Conservation (phyloP, 2,113 vertebrate species). For the Melanerpes formicivorus region DNA sequence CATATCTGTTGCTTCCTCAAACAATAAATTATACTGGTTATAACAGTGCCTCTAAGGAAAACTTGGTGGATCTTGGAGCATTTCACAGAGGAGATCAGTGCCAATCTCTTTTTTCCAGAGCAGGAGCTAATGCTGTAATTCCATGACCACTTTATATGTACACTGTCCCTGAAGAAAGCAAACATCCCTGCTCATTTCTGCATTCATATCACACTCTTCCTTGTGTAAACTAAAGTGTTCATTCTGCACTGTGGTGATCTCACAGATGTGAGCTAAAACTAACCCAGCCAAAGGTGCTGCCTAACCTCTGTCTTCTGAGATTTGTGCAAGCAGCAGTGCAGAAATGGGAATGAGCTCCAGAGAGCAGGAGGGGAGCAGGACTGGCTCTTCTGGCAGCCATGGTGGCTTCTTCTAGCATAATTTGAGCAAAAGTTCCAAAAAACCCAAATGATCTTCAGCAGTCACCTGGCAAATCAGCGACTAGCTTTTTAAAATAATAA, state of each 20-base stretch:
- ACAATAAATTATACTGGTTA: not conserved
- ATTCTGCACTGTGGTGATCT: not conserved
- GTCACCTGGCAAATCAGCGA: not conserved
- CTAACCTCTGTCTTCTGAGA: not conserved
- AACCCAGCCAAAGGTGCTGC: not conserved
- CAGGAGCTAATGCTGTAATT: not conserved
- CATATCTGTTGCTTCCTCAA: not conserved
- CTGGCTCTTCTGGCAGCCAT: not conserved
- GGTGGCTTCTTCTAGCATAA: not conserved
- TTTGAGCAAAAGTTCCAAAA: not conserved
- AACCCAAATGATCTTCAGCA: not conserved
- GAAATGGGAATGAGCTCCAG: not conserved
- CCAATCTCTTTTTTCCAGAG: not conserved
- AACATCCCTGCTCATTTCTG: not conserved
- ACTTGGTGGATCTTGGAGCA: not conserved
- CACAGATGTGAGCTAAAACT: not conserved
- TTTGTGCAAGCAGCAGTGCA: not conserved
- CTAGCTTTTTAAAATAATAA: not conserved
- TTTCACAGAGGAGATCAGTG: not conserved
- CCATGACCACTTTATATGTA: not conserved
- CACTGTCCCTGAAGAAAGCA: not conserved
- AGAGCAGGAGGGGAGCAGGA: not conserved
- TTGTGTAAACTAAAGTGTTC: not conserved
- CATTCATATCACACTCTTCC: not conserved
- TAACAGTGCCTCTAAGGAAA: not conserved